Base-by-base conservation (phyloP, 2,797 vertebrate genomes). In the Lagodon rhomboides region DNA sequence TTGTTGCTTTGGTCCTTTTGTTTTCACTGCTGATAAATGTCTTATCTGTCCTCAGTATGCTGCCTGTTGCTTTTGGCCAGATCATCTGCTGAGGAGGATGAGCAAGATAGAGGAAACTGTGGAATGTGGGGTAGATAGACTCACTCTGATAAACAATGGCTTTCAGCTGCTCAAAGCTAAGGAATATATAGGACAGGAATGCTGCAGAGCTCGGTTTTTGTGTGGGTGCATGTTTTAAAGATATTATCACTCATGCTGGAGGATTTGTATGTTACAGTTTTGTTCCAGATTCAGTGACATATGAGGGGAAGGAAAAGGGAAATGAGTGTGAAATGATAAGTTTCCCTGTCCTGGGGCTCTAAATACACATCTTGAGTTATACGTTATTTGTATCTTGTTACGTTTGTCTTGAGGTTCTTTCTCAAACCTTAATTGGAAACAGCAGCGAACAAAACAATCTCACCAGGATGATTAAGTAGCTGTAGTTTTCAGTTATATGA, bases 101-200 rank as follows among this genome's bases (percentile, higher is more conserved):
- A 83, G 75, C 18, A 43, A 91, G 91, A 93, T 87, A 90, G 86
- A 87, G 72, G 81, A 88, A 87, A 84, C 75, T 65, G 59, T 77
- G 92, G 90, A 89, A 93, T 93, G 88, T 83, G 71, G 83, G 62
- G 41, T n/a, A 87, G 80, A 89, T 67, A 82, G 65, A 70, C 82
- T 78, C 63, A 73, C 61, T 80, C 49, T 85, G 87, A 89, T 82
- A 79, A 89, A 79, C 80, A 75, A 58, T 54, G 43, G 62, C 79
- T 68, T 85, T 85, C 82, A 82, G 75, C 68, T 59, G 43, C 54
- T 75, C 55, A 15, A 8, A 79, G 61, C 58, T 60, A 30, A 75
- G 64, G 68, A 73, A 79, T 54, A 49, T 70, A 75, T 3, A 66
- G 64, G 53, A 72, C 41, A 82, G 50, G 54, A 80, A 79, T 62